Evolutionary conservation across 2,797 vertebrate species (phyloP), one percentile per base, ranked within the genome.

Genomic region (Allobates femoralis): DNA sequence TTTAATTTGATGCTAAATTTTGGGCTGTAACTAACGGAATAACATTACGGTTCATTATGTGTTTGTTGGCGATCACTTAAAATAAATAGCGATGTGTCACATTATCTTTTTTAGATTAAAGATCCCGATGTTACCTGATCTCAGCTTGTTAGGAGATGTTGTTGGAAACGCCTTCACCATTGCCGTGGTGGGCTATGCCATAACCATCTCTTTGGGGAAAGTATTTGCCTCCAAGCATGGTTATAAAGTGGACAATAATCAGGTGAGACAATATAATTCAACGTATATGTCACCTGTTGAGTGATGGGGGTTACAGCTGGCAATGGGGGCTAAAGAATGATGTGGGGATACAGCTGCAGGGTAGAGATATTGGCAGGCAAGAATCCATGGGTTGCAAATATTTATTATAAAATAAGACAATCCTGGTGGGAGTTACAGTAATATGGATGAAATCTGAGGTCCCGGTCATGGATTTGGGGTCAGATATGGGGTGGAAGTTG

Each of bases 241-340:
- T 87, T 99, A 99, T 94, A 96, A 94, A 86, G 97, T 99, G 89
- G 96, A 99, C 92, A 98, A 96, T 91, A 99, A 97, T 92, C 98
- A 99, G 96, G 95, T 96, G 88, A 74, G 51, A 3, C 46, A 34
- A 2, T 19, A 67, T 21, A 58, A 21, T 5, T 2, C n/a, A 28
- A n/a, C 60, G 8, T 12, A 16, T 11, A 62, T 2, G 62, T 30
- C 15, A 10, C 28, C 4, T 32, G 2, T 30, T 19, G 18, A 0
- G 28, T 28, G 62, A 62, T n/a, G n/a, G n/a, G 60, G 26, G 60
- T 12, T 64, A 30, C 1, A 30, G 11, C 62, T 64, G 26, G 23
- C 2, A 1, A 28, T 26, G n/a, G 60, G n/a, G n/a, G 60, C 11
- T 62, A 2, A 11, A 62, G n/a, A 62, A 28, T 62, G 26, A n/a